These are phyloP conservation scores for Pipistrellus nathusii DNA, from an alignment of 2,797 vertebrate species.

Conservation along the genomic window DNA sequence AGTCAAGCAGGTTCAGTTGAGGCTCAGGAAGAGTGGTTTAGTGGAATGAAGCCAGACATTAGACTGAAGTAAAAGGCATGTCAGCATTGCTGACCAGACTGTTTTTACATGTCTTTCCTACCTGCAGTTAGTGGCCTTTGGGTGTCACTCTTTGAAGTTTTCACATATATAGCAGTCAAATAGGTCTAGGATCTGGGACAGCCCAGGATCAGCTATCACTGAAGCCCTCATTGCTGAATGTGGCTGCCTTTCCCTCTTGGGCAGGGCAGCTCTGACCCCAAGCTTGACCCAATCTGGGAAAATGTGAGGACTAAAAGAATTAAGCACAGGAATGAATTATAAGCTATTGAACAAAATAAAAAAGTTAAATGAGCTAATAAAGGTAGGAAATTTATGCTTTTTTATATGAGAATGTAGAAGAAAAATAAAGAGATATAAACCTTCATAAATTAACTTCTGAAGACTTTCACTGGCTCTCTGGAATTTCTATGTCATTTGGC, in stretches of 20 bases:
- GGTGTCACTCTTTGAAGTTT: not conserved
- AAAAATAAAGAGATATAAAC: not conserved
- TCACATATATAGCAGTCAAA: not conserved
- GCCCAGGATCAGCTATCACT: not conserved
- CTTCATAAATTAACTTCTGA: not conserved
- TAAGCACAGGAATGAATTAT: not conserved
- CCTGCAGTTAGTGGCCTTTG: not conserved
- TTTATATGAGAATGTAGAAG: not conserved
- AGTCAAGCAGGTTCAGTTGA: not conserved
- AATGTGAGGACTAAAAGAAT: not conserved
- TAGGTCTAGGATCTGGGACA: not conserved
- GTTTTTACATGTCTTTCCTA: not conserved
- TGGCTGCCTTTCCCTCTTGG: not conserved
- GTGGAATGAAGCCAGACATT: too few species aligned
- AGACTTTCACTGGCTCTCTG: not conserved
- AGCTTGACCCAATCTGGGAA: not conserved
- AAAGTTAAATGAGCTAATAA: not conserved
- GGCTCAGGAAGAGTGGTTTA: not conserved
- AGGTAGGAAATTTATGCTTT: not conserved
- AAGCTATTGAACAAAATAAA: not conserved
- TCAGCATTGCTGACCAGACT: not conserved
- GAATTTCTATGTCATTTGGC: constrained; percentile 38
- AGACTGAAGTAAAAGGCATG: not conserved
- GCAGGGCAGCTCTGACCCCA: not conserved
- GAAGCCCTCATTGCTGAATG: not conserved